A percentile compares a stretch with the other conserved stretches of the same genome.
Evolutionary conservation across 2,797 vertebrate species (phyloP).

Genomic region (Takifugu rubripes): DNA sequence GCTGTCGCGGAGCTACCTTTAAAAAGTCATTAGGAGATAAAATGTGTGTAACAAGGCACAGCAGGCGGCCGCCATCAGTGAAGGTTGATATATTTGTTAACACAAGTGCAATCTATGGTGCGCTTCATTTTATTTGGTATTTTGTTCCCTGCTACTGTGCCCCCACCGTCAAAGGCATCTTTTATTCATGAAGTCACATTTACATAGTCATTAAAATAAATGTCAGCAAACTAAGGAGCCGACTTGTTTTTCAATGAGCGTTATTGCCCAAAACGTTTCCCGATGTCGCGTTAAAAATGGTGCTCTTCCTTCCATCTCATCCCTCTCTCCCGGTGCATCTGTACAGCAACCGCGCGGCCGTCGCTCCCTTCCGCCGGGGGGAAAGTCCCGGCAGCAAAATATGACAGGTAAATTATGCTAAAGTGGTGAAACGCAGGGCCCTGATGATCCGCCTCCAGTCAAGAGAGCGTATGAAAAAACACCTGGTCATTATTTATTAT

Average conservation of each 20-base stretch:
- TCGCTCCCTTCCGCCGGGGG: too few relatives aligned
- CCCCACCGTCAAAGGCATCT: slow-evolving; percentile 62
- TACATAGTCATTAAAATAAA: slow-evolving; percentile 83
- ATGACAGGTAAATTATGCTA: too few relatives aligned
- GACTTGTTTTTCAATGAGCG: slow-evolving; percentile 69
- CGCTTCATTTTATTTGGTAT: slow-evolving; percentile 75
- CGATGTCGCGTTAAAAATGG: slow-evolving; percentile 46
- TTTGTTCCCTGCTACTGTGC: slow-evolving; percentile 54
- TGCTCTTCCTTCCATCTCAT: slow-evolving; percentile 5
- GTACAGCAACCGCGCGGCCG: slow-evolving; percentile 55
- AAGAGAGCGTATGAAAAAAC: too few relatives aligned
- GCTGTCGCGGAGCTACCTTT: slow-evolving; percentile 50
- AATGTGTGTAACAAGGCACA: slow-evolving; percentile 67
- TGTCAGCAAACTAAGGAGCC: slow-evolving; percentile 76
- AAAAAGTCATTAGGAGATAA: slow-evolving; percentile 69
- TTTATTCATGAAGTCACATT: slow-evolving; percentile 80
- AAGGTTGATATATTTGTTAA: slow-evolving; percentile 73
- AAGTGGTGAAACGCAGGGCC: too few relatives aligned
- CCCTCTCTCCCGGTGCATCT: slow-evolving; percentile 8
- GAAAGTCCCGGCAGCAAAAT: slow-evolving; percentile 13
- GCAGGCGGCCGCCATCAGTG: slow-evolving; percentile 61
- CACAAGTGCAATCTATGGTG: slow-evolving; percentile 67
- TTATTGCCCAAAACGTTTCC: slow-evolving; percentile 59
- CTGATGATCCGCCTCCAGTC: too few relatives aligned
- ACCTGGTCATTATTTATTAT: too few relatives aligned